Evolutionary conservation across 1,140 invertebrate genomes (phyloP), one percentile per base, ranked within the genome.

Genomic region (Drosophila varians): DNA sequence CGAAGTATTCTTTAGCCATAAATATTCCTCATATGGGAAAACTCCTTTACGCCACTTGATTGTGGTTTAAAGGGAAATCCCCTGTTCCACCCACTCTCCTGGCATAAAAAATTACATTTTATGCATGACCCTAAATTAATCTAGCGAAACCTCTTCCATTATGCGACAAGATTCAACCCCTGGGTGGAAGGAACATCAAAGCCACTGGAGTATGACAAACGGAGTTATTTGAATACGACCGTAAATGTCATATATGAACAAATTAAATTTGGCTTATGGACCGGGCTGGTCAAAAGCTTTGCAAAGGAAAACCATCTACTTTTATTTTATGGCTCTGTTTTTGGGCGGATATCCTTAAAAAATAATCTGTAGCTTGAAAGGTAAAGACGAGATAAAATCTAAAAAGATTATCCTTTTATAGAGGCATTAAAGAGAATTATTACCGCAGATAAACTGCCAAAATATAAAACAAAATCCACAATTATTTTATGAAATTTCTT

Each of bases 41-140:
- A 65, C 75, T 68, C 65, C 40, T 48, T 47, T 53, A 58, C 62
- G 49, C 56, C 57, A 83, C 64, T 74, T 71, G 79, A 75, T 78
- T 78, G 75, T 55, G 74, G 79, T 65, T 53, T 60, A 40, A 12
- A 25, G 25, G 19, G 25, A 21, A 23, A 45, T 40, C 12, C 9
- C 36, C 26, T 46, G 43, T 28, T 23, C 34, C 36, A 9, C 8
- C 42, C 52, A 43, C 51, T 43, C 64, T 40, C 26, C 60, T 18
- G 51, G 28, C 43, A 58, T 87, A 87, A 87, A 87, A 89, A 89
- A 89, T 89, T 58, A 86, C 77, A 68, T 84, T 86, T 84, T 89
- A 89, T 89, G 86, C 86, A 80, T 89, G 86, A 89, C 86, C 86
- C 79, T 65, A 89, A 89, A 89, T 89, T 89, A 89, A 89, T 89